These are phyloP conservation scores for Leptarthrus brevirostris DNA, from an alignment of 2,888 invertebrate genomes.

Conservation along the genomic window DNA sequence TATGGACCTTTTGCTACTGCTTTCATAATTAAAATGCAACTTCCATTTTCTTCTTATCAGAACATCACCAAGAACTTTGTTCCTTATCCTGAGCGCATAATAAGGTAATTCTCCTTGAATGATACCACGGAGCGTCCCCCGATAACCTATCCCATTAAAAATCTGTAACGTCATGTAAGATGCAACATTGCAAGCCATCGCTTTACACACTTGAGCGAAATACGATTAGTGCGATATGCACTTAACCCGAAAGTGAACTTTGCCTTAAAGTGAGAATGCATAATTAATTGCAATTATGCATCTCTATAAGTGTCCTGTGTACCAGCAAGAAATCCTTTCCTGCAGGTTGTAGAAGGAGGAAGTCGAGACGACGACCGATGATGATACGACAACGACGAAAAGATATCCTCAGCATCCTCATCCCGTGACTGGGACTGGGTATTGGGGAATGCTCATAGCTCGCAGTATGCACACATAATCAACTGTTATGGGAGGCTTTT, in stretches of 20 bases:
- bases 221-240: slow-evolving; percentile 66
- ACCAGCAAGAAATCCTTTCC: background rate
- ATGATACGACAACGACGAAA: background rate
- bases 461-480: slow-evolving; percentile 43
- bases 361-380: background rate
- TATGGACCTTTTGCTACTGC: too few species aligned
- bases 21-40: too few species aligned
- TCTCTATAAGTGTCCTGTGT: background rate
- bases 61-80: too few species aligned
- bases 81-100: too few species aligned
- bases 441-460: slow-evolving; percentile 15
- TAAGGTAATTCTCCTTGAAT: too few species aligned
- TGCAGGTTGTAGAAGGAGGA: background rate
- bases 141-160: background rate
- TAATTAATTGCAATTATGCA: slow-evolving; percentile 68
- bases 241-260: slow-evolving; percentile 63
- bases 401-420: slow-evolving; percentile 16
- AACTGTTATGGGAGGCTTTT: slow-evolving; percentile 47
- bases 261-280: slow-evolving; percentile 62
- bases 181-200: slow-evolving; percentile 36
- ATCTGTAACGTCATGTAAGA: slow-evolving; percentile 34
- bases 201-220: slow-evolving; percentile 47
- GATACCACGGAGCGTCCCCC: too few species aligned
- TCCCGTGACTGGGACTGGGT: too few species aligned
- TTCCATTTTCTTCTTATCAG: too few species aligned